Evolutionary conservation across 2,888 invertebrate species (phyloP).

Genomic region (Nemurella pictetii): DNA sequence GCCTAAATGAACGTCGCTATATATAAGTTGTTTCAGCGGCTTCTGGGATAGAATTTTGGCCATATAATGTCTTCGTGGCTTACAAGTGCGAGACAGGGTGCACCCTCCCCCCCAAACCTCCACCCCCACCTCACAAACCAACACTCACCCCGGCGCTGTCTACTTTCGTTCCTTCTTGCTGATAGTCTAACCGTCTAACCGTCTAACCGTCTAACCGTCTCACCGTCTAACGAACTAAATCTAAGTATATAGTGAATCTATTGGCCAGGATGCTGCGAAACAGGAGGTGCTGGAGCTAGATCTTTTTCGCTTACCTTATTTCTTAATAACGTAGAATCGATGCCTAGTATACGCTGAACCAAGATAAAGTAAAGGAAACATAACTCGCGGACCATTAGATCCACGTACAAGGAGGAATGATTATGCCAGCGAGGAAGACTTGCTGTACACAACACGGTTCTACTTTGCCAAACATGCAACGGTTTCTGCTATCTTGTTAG

Average conservation of each 20-base stretch:
- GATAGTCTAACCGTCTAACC: no score
- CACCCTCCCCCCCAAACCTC: no score
- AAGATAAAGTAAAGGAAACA: not conserved
- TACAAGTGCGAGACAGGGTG: no score
- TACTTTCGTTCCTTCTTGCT: not conserved
- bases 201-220: no score
- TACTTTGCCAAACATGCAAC: not conserved
- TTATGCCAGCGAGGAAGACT: not conserved
- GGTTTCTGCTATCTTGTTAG: not conserved
- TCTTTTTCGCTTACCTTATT: not conserved
- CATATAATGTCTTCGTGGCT: not conserved
- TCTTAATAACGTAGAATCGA: not conserved
- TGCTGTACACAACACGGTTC: not conserved
- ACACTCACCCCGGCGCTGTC: no score
- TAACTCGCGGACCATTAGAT: not conserved
- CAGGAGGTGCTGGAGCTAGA: not conserved
- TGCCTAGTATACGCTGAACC: not conserved
- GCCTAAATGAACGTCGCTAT: not conserved
- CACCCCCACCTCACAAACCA: no score
- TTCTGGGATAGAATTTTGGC: not conserved
- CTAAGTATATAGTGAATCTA: not conserved
- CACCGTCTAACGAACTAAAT: not conserved
- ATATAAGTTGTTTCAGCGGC: not conserved
- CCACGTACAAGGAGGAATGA: not conserved
- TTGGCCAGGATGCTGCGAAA: not conserved